Percentiles rank a stretch among this genome's conserved stretches.
Evolutionary conservation across 1,140 invertebrate species (phyloP).

Genomic region (Heliconius eleuchia): DNA sequence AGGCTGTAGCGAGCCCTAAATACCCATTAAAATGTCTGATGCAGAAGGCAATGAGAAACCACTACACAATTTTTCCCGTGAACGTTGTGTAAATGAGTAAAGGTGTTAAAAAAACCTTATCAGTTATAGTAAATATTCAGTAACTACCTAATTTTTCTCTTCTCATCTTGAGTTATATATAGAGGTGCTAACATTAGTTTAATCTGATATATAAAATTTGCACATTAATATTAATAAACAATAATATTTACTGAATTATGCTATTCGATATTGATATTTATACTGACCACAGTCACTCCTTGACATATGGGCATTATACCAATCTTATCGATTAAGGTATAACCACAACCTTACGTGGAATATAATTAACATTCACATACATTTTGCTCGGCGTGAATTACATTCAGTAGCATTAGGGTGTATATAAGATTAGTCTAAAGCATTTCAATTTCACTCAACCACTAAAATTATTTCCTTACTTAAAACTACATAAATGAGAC

Average conservation of each 20-base stretch:
- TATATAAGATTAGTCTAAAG: conserved; percentile 18
- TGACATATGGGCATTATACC: neutral
- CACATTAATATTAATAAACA: neutral
- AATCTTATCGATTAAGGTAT: conserved; percentile 1
- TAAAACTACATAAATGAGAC: neutral
- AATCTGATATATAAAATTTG: neutral
- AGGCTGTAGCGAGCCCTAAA: too few species aligned
- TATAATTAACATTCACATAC: conserved; percentile 19
- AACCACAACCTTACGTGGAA: conserved; percentile 17
- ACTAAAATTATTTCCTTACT: conserved; percentile 24
- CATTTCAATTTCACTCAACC: conserved; percentile 30
- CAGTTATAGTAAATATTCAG: too few species aligned
- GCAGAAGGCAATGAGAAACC: too few species aligned
- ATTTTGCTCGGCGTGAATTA: conserved; percentile 20
- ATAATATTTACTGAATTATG: neutral
- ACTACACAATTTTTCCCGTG: too few species aligned
- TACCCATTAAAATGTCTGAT: too few species aligned
- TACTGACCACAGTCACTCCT: neutral
- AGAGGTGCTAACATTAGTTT: too few species aligned
- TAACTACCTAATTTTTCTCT: too few species aligned
- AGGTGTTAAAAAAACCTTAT: too few species aligned
- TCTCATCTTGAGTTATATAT: too few species aligned
- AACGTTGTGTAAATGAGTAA: too few species aligned
- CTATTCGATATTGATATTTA: neutral
- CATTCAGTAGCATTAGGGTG: neutral